A percentile compares a stretch with the other conserved stretches of the same genome.
Evolutionary conservation across 1,140 invertebrate species (phyloP).

Genomic region (Drosophila paulistorum): DNA sequence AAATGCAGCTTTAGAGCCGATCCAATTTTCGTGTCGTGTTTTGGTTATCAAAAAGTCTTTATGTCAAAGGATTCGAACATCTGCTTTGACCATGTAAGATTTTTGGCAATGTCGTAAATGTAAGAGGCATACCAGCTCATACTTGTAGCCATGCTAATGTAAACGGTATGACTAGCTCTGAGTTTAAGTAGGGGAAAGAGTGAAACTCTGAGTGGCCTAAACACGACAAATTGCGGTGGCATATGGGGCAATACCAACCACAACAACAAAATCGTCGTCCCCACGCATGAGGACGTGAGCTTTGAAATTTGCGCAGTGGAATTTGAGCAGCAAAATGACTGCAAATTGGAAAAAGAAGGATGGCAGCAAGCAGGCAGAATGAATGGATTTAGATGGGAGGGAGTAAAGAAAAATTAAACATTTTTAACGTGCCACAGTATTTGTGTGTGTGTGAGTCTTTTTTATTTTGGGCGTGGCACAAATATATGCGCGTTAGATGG

Average conservation of each 20-base stretch:
- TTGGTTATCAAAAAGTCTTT: no score
- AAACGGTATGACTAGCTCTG: not conserved
- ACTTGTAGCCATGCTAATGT: no score
- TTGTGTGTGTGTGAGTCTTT: not conserved
- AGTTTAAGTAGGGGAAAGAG: not conserved
- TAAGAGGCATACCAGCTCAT: no score
- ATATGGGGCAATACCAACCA: conserved; percentile 1
- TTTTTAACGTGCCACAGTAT: conserved; percentile 33
- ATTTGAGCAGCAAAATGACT: conserved; percentile 17
- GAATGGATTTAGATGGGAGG: not conserved
- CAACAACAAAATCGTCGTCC: conserved; percentile 1
- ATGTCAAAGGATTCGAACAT: no score
- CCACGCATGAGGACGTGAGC: conserved; percentile 43
- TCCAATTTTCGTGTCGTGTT: no score
- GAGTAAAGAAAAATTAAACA: conserved; percentile 28
- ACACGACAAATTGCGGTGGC: conserved; percentile 23
- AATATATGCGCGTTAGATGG: not conserved
- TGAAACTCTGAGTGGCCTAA: conserved; percentile 14
- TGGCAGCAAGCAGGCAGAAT: not conserved
- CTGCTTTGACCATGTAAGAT: no score
- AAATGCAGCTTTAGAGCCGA: no score
- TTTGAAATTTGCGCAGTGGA: conserved; percentile 48
- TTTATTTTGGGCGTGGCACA: not conserved
- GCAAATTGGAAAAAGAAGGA: not conserved
- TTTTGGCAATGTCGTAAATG: no score